Percentiles rank a stretch among this genome's conserved stretches.
These are phyloP conservation scores for Baccha elongata DNA, from an alignment of 2,888 invertebrate genomes.

Conservation along the genomic window DNA sequence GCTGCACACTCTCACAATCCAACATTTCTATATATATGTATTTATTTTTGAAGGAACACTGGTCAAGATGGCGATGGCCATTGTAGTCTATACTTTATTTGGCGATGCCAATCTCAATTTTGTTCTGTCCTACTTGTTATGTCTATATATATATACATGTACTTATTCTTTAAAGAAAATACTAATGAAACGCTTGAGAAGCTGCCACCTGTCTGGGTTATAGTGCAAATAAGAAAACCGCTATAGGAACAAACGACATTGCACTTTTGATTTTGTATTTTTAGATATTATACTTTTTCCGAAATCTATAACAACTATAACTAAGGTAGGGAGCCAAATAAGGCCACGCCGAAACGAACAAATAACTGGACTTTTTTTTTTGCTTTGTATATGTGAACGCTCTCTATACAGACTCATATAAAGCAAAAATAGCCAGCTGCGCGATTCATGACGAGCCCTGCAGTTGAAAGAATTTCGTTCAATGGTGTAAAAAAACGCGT, in stretches of 20 bases:
- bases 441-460: too few relatives aligned
- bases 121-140: constrained; percentile 3
- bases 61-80: constrained; percentile 63
- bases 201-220: constrained; percentile 21
- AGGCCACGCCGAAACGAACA: too few relatives aligned
- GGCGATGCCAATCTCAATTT: constrained; percentile 61
- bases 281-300: too few relatives aligned
- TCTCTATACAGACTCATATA: too few relatives aligned
- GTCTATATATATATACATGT: not conserved
- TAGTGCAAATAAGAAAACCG: not conserved
- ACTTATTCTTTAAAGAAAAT: constrained; percentile 19
- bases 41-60: constrained; percentile 42
- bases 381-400: too few relatives aligned
- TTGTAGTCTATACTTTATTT: constrained; percentile 55
- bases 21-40: not conserved
- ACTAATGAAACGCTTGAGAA: constrained; percentile 32
- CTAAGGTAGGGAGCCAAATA: too few relatives aligned
- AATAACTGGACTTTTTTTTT: too few relatives aligned
- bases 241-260: not conserved
- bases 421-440: too few relatives aligned
- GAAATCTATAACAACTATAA: too few relatives aligned
- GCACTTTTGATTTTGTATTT: too few relatives aligned
- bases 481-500: too few relatives aligned
- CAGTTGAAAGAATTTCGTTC: too few relatives aligned
- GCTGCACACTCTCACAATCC: constrained; percentile 19